Evolutionary conservation across 2,888 invertebrate species (phyloP).

Genomic region (Euproctis similis): DNA sequence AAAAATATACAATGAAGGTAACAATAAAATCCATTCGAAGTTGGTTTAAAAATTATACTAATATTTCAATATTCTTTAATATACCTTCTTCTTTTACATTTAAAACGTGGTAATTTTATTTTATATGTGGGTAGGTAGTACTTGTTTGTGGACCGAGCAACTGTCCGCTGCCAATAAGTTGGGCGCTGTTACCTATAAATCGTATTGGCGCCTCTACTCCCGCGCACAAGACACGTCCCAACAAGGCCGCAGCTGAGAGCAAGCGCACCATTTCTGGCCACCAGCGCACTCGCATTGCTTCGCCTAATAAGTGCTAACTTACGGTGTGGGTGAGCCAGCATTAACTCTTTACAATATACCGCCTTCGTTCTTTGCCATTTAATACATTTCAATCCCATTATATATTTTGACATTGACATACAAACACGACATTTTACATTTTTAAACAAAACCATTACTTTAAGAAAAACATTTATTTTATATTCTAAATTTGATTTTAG

Average conservation of each 20-base stretch:
- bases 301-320: constrained; percentile 60
- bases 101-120: no score
- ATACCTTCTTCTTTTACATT: no score
- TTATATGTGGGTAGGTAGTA: constrained; percentile 13
- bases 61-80: no score
- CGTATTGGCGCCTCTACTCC: constrained; percentile 51
- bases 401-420: no score
- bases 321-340: constrained; percentile 66
- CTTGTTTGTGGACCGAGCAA: constrained; percentile 9
- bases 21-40: no score
- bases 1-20: no score
- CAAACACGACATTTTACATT: no score
- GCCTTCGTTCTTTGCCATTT: constrained; percentile 50
- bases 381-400: constrained; percentile 21
- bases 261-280: constrained; percentile 61
- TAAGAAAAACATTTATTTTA: no score
- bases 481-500: no score
- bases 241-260: constrained; percentile 53
- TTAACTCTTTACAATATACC: constrained; percentile 32
- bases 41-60: no score
- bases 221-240: constrained; percentile 52
- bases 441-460: no score
- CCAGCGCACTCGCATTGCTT: constrained; percentile 44
- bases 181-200: constrained; percentile 46
- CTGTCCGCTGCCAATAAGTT: constrained; percentile 29